Conservation (phyloP, 2,888 invertebrate species). For the Meandrusa payeni region DNA sequence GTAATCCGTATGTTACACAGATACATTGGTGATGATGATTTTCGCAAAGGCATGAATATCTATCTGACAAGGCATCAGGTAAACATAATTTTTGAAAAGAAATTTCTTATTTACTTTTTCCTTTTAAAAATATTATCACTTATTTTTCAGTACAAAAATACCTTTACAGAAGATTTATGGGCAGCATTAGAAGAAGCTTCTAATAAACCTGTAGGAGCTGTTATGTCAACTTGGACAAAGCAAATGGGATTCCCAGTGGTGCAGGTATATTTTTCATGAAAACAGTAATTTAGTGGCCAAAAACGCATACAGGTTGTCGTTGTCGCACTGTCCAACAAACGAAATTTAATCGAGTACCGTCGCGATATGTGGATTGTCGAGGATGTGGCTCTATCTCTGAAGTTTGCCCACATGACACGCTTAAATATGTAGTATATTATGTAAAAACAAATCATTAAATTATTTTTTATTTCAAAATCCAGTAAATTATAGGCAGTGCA, state of each 20-base stretch:
- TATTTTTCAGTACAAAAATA: slow-evolving; percentile 88
- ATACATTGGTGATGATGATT: slow-evolving; percentile 96
- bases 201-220: slow-evolving; percentile 91
- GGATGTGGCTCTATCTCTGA: too few species aligned
- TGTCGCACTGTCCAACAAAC: too few species aligned
- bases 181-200: slow-evolving; percentile 92
- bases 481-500: too few species aligned
- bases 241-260: slow-evolving; percentile 96
- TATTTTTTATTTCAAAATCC: too few species aligned
- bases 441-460: too few species aligned
- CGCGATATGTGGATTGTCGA: too few species aligned
- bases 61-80: slow-evolving; percentile 92
- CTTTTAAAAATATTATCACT: slow-evolving; percentile 3
- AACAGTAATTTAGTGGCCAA: too few species aligned
- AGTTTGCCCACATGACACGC: too few species aligned
- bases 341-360: too few species aligned
- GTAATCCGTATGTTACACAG: slow-evolving; percentile 96
- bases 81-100: slow-evolving; percentile 20
- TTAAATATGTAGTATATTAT: too few species aligned
- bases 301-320: too few species aligned
- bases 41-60: slow-evolving; percentile 94
- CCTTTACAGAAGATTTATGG: slow-evolving; percentile 97
- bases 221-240: slow-evolving; percentile 99
- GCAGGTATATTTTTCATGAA: slow-evolving; percentile 63
- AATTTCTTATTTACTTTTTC: too few species aligned